Evolutionary conservation across 2,113 vertebrate species (phyloP).

Genomic region (Rhabdomys dilectus): DNA sequence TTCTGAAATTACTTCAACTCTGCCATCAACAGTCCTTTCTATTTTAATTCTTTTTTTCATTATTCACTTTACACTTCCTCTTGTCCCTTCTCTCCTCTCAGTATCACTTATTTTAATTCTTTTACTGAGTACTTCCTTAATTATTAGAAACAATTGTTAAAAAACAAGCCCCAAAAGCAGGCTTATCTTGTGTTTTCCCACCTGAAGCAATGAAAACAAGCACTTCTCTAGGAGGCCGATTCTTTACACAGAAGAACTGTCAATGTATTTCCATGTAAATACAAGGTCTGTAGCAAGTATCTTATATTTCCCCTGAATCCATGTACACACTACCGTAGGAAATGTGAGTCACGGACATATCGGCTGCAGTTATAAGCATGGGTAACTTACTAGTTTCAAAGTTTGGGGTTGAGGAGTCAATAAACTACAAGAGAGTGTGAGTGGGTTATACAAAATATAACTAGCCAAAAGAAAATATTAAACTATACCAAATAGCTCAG

Average conservation of each 20-base stretch:
- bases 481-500: slow-evolving; percentile 13
- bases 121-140: slow-evolving; percentile 13
- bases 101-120: not conserved
- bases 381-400: not conserved
- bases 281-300: not conserved
- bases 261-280: not conserved
- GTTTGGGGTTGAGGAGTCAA: not conserved
- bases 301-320: not conserved
- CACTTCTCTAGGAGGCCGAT: not conserved
- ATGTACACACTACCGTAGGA: not conserved
- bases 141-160: not conserved
- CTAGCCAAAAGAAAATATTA: slow-evolving; percentile 13
- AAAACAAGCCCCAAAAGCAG: not conserved
- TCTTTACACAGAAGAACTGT: not conserved
- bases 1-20: slow-evolving; percentile 6
- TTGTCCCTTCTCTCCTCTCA: too few species aligned
- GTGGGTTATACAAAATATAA: slow-evolving; percentile 22
- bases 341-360: not conserved
- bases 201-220: not conserved
- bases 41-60: too few species aligned
- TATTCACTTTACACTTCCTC: too few species aligned
- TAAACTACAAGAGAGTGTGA: not conserved
- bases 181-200: not conserved
- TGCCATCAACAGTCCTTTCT: not conserved
- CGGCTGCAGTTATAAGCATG: not conserved